Conservation (phyloP, 2,113 vertebrate species). For the Todiramphus chloris region DNA sequence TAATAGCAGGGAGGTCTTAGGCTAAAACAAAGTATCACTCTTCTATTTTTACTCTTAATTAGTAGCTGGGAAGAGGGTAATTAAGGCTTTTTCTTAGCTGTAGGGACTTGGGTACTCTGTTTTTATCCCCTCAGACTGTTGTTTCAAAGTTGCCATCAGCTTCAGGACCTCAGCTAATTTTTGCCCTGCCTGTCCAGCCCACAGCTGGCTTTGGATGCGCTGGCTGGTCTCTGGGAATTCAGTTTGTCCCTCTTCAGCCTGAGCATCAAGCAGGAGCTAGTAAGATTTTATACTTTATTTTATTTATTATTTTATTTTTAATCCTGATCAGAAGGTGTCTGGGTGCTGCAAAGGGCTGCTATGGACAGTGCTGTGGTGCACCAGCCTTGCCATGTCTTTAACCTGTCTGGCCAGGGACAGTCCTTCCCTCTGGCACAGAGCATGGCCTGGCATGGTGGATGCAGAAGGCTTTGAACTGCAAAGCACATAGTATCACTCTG, state of each 20-base stretch:
- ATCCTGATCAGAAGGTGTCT: neutral
- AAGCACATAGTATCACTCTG: accelerated
- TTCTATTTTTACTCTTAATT: neutral
- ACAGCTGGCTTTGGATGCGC: neutral
- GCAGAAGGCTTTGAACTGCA: neutral
- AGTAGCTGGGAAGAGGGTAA: neutral
- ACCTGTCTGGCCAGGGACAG: neutral
- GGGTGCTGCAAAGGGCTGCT: neutral
- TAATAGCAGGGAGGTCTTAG: neutral
- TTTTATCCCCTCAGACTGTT: neutral
- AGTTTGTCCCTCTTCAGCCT: neutral
- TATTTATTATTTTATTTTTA: neutral
- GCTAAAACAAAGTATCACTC: neutral
- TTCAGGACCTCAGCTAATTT: neutral
- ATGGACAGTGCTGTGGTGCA: neutral
- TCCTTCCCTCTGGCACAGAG: neutral
- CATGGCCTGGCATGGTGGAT: accelerated
- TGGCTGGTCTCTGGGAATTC: neutral
- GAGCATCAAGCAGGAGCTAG: neutral
- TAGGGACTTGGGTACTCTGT: neutral
- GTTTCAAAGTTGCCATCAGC: neutral
- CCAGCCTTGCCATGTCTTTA: accelerated
- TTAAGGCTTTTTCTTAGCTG: neutral
- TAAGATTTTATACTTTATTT: neutral
- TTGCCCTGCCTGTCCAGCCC: neutral